Base-by-base conservation (phyloP, 2,888 invertebrate genomes). In the Cloeon dipterum region DNA sequence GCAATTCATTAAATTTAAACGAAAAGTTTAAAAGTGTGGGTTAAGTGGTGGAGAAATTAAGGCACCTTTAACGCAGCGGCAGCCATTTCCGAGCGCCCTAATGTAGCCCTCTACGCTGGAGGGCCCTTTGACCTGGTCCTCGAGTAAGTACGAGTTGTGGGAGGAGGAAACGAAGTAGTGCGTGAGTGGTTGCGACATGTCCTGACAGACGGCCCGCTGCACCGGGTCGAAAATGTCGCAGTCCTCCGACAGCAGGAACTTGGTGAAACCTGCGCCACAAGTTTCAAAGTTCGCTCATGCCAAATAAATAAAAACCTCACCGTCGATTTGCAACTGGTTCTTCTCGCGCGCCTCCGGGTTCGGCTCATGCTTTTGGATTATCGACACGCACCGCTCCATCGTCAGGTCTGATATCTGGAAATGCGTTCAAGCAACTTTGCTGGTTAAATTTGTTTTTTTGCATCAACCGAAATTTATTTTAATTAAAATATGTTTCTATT, bases 281-380 rank as follows among this genome's bases (percentile, higher is more conserved):
- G 35, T 18, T 3, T 33, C 25, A 26, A 32, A 19, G 18, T 13
- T n/a, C 16, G 8, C 21, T 4, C 10, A 14, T 16, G 14, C 7
- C 26, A 11, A n/a, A 10, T 23, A 23, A n/a, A 23, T 23, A n/a
- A 8, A 23, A 23, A 17, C 43, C 41, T n/a, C 41, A 49, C 65
- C 67, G 49, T 67, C 67, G 38, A 67, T 62, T 17, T 65, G 61
- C 43, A 68, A 54, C 42, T 61, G 57, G 7, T 58, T 55, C 46
- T 58, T 57, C 41, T 51, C 51, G 35, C 56, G 51, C 3, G 63
- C 66, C 45, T 65, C 64, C 26, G 56, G 54, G 4, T 62, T 61
- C 11, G 66, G 65, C 47, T 68, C 68, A 47, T 55, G 63, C 42
- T 54, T 54, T 34, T 61, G 52, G 39, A 68, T 63, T 26, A 68